Evolutionary conservation across 2,888 invertebrate genomes (phyloP).

Genomic region (Sesia bembeciformis): DNA sequence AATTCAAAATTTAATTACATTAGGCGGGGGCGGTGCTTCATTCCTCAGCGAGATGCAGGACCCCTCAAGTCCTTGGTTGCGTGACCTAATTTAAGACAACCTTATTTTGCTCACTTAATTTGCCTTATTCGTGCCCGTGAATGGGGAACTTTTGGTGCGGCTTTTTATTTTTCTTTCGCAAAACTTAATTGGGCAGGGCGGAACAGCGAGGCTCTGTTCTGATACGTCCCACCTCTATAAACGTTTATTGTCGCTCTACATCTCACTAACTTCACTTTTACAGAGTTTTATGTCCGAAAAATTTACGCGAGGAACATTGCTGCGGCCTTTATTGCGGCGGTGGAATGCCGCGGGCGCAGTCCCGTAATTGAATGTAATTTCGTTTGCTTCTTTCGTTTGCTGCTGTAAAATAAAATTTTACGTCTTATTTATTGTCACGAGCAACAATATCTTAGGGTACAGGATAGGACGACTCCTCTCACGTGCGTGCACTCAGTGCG

Average conservation of each 20-base stretch:
- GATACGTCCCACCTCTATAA: slow-evolving; percentile 39
- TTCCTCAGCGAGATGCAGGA: slow-evolving; percentile 39
- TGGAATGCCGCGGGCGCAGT: slow-evolving; percentile 56
- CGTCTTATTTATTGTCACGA: slow-evolving; percentile 66
- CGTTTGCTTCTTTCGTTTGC: slow-evolving; percentile 68
- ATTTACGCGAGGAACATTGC: slow-evolving; percentile 63
- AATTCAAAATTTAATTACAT: slow-evolving; percentile 59
- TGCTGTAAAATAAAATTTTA: slow-evolving; percentile 72
- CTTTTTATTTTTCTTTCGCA: slow-evolving; percentile 54
- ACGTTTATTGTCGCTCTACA: slow-evolving; percentile 69
- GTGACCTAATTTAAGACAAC: slow-evolving; percentile 59
- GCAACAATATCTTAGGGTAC: slow-evolving; percentile 46
- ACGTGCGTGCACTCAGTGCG: slow-evolving; percentile 13
- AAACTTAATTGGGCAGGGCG: slow-evolving; percentile 56
- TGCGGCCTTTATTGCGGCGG: slow-evolving; percentile 56
- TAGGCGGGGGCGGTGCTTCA: slow-evolving; percentile 29
- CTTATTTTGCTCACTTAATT: slow-evolving; percentile 70
- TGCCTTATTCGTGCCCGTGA: slow-evolving; percentile 61
- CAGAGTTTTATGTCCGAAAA: slow-evolving; percentile 72
- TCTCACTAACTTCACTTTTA: slow-evolving; percentile 71
- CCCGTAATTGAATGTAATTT: slow-evolving; percentile 73
- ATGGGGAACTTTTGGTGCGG: slow-evolving; percentile 40
- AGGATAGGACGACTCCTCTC: slow-evolving; percentile 10
- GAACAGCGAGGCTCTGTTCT: slow-evolving; percentile 11
- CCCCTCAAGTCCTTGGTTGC: slow-evolving; percentile 37